phyloP scores from a whole-genome alignment of 2,888 invertebrate species.

The Callimorpha dominula region DNA sequence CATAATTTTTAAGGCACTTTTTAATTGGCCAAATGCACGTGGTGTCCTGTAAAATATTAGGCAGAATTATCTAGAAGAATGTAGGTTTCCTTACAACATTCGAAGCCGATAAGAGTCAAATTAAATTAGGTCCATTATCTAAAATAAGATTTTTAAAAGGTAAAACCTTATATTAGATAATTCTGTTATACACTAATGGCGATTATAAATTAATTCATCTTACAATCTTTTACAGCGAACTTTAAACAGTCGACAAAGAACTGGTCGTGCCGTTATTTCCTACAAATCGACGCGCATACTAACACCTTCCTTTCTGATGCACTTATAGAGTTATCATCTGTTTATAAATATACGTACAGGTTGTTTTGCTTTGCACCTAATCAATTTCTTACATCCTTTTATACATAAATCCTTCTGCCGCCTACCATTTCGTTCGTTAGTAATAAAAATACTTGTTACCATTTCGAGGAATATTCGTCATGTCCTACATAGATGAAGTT shows the following conservation, averaged over 20 bases:
- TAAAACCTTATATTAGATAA: neutral
- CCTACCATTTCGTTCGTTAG: conserved; percentile 37
- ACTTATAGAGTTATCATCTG: conserved; percentile 49
- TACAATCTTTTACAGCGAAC: conserved; percentile 36
- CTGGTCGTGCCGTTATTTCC: conserved; percentile 81
- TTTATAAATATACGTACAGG: conserved; percentile 26
- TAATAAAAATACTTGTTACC: conserved; percentile 32
- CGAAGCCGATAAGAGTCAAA: neutral
- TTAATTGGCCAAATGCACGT: no score
- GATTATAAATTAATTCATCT: conserved; percentile 20
- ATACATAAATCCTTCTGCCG: conserved; percentile 11
- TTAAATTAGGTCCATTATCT: no score
- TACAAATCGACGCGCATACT: conserved; percentile 76
- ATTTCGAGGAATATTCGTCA: conserved; percentile 42
- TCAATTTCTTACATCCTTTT: conserved; percentile 31
- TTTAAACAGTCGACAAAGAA: conserved; percentile 62
- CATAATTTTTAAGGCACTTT: no score
- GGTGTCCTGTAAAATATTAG: no score
- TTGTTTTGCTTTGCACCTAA: conserved; percentile 28
- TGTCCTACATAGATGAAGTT: conserved; percentile 20
- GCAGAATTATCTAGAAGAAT: neutral
- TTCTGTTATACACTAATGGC: neutral
- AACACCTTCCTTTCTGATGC: conserved; percentile 55
- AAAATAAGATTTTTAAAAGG: no score
- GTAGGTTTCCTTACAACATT: neutral